These are phyloP conservation scores for Lasiurus borealis DNA, from an alignment of 2,113 vertebrate species.

Conservation along the genomic window DNA sequence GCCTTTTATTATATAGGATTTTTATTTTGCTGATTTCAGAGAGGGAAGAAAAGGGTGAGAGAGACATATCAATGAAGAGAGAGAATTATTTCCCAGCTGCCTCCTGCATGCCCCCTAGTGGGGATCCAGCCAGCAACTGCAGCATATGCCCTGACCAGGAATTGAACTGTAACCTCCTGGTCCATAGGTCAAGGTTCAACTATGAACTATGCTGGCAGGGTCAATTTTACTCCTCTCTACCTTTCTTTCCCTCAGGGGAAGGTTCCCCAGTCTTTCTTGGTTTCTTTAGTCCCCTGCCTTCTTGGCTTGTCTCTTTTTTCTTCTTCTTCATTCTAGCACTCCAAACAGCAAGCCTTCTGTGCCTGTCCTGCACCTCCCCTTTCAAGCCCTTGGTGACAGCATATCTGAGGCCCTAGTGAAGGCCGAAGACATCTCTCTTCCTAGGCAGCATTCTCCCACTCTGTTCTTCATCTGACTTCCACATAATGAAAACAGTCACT, in stretches of 20 bases:
- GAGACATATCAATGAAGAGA: too few relatives aligned
- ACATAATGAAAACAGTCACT: not conserved
- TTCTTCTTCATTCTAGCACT: not conserved
- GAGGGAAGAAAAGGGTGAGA: too few relatives aligned
- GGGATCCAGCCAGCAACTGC: too few relatives aligned
- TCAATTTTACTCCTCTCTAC: not conserved
- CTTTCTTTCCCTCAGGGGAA: not conserved
- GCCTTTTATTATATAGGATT: too few relatives aligned
- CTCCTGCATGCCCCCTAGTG: too few relatives aligned
- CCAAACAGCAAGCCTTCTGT: not conserved
- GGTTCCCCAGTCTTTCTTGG: not conserved
- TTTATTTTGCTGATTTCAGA: too few relatives aligned
- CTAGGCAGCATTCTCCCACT: not conserved
- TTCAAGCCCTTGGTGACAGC: not conserved
- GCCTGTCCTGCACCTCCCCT: too few relatives aligned
- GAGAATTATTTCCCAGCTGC: too few relatives aligned
- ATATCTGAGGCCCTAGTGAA: not conserved
- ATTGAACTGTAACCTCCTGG: too few relatives aligned
- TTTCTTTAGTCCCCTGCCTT: not conserved
- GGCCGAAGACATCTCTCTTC: not conserved
- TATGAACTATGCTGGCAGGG: too few relatives aligned
- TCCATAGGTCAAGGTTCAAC: too few relatives aligned
- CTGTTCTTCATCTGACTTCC: not conserved
- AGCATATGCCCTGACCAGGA: too few relatives aligned
- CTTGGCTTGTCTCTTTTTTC: not conserved